Base-by-base conservation (phyloP, 2,888 invertebrate genomes). In the Campoplex capitator region DNA sequence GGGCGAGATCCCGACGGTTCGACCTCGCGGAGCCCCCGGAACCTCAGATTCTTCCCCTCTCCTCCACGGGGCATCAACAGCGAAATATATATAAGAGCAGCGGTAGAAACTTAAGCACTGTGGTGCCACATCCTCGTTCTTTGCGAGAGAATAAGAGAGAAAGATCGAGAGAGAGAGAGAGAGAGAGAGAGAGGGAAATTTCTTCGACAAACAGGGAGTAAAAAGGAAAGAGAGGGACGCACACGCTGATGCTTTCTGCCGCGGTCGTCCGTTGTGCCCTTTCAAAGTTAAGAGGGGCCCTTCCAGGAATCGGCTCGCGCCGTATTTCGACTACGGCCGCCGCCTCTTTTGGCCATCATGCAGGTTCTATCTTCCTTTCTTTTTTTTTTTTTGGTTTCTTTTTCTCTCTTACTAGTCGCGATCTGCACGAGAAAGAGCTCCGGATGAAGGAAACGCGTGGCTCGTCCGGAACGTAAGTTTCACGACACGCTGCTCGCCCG, bases 301-400 rank as follows among this genome's bases (percentile, higher is more conserved):
- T 93, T 93, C 93, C 91, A 90, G 89, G 93, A 93, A 93, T 90
- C 88, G 90, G 90, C 89, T 92, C 93, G 90, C 92, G 92, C 90
- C 90, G 88, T 91, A 91, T 93, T 93, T 93, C 92, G 91, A 91
- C 88, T 82, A 81, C 42, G 73, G 83, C 86, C 79, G 77, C 86
- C 79, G 77, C 83, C 74, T 77, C 82, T 70, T 82, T 82, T 68
- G 75, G 58, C 75, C 80, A 67, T 68, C 83, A 42, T 45, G 73
- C 71, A 76, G 70, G 58, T 62, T 28, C 68, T 79, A 35, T 45
- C 38, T 68, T 68, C 74, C 54, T 48, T 62, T 38, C 71, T 65
- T 67, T 56, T 48, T 62, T 28, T 73, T 65, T 77, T 56, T 75
- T 51, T 23, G 23, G 23, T 23, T 23, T 51, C 54, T 76, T 51